Percentiles rank a stretch among this genome's conserved stretches.
Conservation (phyloP, 2,797 vertebrate species). For the Yasuhikotakia modesta region DNA sequence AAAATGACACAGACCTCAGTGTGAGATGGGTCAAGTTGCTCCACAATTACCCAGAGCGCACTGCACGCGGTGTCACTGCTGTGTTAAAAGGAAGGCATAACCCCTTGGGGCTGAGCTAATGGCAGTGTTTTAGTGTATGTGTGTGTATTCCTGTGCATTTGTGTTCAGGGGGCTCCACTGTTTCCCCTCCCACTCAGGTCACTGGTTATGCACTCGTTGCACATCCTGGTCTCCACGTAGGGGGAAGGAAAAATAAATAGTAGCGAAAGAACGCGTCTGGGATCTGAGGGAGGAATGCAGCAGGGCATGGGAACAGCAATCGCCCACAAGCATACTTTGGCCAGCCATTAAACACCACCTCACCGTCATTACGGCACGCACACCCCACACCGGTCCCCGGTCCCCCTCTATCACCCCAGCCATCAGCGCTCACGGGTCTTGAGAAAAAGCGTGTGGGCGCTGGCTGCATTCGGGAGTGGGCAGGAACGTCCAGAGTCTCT, state of each 20-base stretch:
- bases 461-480: slow-evolving; percentile 60
- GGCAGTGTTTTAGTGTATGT: slow-evolving; percentile 47
- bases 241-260: slow-evolving; percentile 76
- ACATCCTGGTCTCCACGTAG: slow-evolving; percentile 86
- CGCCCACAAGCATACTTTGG: slow-evolving; percentile 82
- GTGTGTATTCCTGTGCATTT: slow-evolving; percentile 57
- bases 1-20: slow-evolving; percentile 37
- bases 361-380: slow-evolving; percentile 65
- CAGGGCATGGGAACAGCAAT: slow-evolving; percentile 89
- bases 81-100: slow-evolving; percentile 66
- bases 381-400: slow-evolving; percentile 57
- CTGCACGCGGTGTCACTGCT: slow-evolving; percentile 74
- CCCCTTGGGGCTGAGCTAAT: slow-evolving; percentile 52
- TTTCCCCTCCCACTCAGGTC: slow-evolving; percentile 83
- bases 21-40: slow-evolving; percentile 45
- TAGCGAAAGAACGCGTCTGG: slow-evolving; percentile 77
- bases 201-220: slow-evolving; percentile 86
- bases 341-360: slow-evolving; percentile 83
- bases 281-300: slow-evolving; percentile 85
- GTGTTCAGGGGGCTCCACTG: slow-evolving; percentile 76
- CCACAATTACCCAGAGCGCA: slow-evolving; percentile 63
- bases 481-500: slow-evolving; percentile 55
- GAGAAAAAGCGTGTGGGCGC: slow-evolving; percentile 83
- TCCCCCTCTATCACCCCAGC: slow-evolving; percentile 74
- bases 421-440: slow-evolving; percentile 74